These are phyloP conservation scores for Drosophila pandora DNA, from an alignment of 1,140 invertebrate species.

Conservation along the genomic window DNA sequence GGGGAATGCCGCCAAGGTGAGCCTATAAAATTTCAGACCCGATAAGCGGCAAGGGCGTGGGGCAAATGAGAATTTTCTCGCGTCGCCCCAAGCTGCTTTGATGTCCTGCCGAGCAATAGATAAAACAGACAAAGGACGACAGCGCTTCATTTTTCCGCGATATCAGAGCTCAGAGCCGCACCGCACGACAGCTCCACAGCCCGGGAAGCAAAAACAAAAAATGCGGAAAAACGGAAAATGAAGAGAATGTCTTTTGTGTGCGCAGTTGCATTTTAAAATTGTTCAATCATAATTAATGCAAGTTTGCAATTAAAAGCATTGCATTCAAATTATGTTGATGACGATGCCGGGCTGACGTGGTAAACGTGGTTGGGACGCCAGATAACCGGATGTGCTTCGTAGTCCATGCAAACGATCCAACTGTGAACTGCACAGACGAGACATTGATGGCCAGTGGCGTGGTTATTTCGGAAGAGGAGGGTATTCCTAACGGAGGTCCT, in stretches of 20 bases:
- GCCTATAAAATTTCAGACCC: slow-evolving; percentile 42
- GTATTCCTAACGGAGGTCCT: not conserved
- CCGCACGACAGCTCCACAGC: slow-evolving; percentile 7
- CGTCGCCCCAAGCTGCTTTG: slow-evolving; percentile 64
- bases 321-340: slow-evolving; percentile 78
- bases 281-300: slow-evolving; percentile 80
- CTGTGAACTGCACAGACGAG: slow-evolving; percentile 20
- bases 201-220: slow-evolving; percentile 23
- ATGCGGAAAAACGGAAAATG: slow-evolving; percentile 17
- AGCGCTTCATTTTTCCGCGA: slow-evolving; percentile 4
- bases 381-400: slow-evolving; percentile 36
- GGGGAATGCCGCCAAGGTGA: slow-evolving; percentile 31
- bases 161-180: slow-evolving; percentile 25
- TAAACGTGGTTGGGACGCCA: slow-evolving; percentile 16
- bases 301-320: slow-evolving; percentile 81
- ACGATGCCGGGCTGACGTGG: slow-evolving; percentile 34
- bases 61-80: slow-evolving; percentile 57
- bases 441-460: slow-evolving; percentile 27
- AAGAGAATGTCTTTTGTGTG: slow-evolving; percentile 46
- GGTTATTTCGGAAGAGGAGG: not conserved
- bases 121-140: slow-evolving; percentile 34
- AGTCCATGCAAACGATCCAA: slow-evolving; percentile 39
- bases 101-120: slow-evolving; percentile 59
- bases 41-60: slow-evolving; percentile 51
- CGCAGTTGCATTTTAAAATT: slow-evolving; percentile 62